Conservation (phyloP, 2,113 vertebrate genomes). For the Patagioenas fasciata region DNA sequence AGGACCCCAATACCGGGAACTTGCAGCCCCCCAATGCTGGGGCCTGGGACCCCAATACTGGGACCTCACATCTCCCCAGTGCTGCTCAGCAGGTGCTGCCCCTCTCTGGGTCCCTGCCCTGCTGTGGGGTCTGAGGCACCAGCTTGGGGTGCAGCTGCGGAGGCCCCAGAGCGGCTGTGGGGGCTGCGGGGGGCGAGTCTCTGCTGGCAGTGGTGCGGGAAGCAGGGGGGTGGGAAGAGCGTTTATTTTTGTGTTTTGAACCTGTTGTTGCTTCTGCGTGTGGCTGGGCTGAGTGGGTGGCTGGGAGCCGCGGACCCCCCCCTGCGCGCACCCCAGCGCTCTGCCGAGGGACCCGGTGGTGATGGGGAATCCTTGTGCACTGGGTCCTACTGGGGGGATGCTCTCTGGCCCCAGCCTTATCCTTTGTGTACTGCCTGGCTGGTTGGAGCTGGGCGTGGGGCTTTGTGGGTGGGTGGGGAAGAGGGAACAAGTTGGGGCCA, state of each 20-base stretch:
- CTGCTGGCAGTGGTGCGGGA: background rate
- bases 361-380: accelerated
- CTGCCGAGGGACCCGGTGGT: background rate
- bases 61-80: background rate
- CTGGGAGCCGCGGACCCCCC: constrained; percentile 17
- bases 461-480: background rate
- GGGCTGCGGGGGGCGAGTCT: background rate
- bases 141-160: too few species aligned
- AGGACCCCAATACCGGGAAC: background rate
- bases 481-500: background rate
- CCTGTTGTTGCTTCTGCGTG: constrained; percentile 51
- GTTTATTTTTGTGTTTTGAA: constrained; percentile 48
- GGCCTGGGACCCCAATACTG: background rate
- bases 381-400: background rate
- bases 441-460: background rate
- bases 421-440: constrained; percentile 31
- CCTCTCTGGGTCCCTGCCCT: background rate
- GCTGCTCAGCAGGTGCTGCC: background rate
- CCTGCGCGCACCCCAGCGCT: background rate
- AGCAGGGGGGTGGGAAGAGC: background rate
- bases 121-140: too few species aligned
- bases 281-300: constrained; percentile 33
- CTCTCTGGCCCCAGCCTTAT: background rate
- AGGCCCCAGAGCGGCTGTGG: background rate
- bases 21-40: too few species aligned